These are phyloP conservation scores for Helostoma temminkii DNA, from an alignment of 2,797 vertebrate genomes.

Conservation along the genomic window DNA sequence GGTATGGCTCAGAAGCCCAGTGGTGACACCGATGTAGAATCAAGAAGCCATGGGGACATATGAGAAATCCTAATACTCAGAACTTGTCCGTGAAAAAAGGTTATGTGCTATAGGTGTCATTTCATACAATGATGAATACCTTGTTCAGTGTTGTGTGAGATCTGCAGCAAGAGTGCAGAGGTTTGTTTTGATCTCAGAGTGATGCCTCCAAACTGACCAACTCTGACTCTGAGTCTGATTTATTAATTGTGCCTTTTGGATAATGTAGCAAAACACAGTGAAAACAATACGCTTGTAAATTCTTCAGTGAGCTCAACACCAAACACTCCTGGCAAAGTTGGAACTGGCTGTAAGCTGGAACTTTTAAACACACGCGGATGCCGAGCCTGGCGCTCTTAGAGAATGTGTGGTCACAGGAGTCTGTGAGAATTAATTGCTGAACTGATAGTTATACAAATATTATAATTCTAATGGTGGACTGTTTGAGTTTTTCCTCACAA, in stretches of 20 bases:
- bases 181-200: slow-evolving; percentile 27
- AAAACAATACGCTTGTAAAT: slow-evolving; percentile 82
- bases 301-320: slow-evolving; percentile 59
- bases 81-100: not conserved
- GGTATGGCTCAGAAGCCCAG: slow-evolving; percentile 30
- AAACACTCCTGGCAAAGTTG: slow-evolving; percentile 68
- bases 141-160: slow-evolving; percentile 7
- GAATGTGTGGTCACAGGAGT: slow-evolving; percentile 25
- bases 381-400: slow-evolving; percentile 25
- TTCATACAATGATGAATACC: not conserved
- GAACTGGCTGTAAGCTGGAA: slow-evolving; percentile 64
- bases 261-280: slow-evolving; percentile 50
- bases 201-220: slow-evolving; percentile 15
- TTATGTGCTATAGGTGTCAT: not conserved
- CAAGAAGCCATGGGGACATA: slow-evolving; percentile 5
- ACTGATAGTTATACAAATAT: slow-evolving; percentile 16
- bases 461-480: slow-evolving; percentile 2
- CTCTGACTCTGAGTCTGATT: slow-evolving; percentile 39
- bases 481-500: slow-evolving; percentile 3
- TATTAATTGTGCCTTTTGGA: slow-evolving; percentile 61
- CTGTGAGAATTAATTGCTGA: slow-evolving; percentile 9
- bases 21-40: slow-evolving; percentile 10
- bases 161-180: slow-evolving; percentile 27
- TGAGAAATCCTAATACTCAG: slow-evolving; percentile 8
- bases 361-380: slow-evolving; percentile 54